A percentile compares a stretch with the other conserved stretches of the same genome.
Conservation (phyloP, 1,140 invertebrate species). For the Trichonephila clavipes region DNA sequence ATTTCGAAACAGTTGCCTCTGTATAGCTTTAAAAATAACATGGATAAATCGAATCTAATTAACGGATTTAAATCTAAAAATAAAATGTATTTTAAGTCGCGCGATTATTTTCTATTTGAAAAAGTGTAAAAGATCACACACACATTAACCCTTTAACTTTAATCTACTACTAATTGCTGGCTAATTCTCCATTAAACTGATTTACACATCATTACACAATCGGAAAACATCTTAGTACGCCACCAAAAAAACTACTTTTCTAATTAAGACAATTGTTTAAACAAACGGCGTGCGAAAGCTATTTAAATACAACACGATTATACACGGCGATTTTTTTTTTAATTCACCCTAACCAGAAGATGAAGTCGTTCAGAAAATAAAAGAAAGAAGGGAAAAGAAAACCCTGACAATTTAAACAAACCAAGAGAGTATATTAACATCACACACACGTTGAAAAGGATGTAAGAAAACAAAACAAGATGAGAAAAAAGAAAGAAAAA, state of each 20-base stretch:
- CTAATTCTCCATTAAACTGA: background rate
- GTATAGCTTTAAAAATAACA: too few species aligned
- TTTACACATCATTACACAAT: background rate
- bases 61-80: too few species aligned
- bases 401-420: background rate
- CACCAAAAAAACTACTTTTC: background rate
- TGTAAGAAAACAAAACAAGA: slow-evolving; percentile 4
- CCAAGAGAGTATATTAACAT: background rate
- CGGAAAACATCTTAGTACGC: background rate
- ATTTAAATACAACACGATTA: background rate
- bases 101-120: too few species aligned
- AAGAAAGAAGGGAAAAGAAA: slow-evolving; percentile 8
- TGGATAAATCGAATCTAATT: too few species aligned
- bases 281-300: background rate
- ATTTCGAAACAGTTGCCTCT: too few species aligned
- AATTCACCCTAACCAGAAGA: background rate
- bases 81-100: too few species aligned
- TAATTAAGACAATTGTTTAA: background rate
- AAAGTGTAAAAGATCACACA: too few species aligned
- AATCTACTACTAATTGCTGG: background rate
- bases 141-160: background rate
- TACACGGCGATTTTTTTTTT: background rate
- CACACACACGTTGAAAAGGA: background rate
- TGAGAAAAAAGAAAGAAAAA: background rate
- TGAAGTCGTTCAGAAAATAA: background rate